phyloP scores from a whole-genome alignment of 2,797 vertebrate genomes.

The Clarias fuscus region DNA sequence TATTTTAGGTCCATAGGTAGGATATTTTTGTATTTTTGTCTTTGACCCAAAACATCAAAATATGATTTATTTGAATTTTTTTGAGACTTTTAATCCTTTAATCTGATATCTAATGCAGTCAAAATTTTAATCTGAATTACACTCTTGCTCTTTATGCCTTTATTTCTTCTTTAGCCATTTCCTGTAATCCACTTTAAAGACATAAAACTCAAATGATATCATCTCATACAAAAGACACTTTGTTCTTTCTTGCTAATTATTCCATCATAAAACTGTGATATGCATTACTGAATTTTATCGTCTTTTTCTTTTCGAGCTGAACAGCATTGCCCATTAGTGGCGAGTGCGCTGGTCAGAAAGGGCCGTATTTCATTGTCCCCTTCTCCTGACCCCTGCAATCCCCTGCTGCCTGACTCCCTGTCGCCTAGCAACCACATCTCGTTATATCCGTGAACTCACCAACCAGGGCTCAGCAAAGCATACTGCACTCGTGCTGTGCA shows the following conservation, averaged over 20 bases:
- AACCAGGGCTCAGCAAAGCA: constrained; percentile 31
- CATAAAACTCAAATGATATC: neutral
- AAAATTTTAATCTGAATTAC: neutral
- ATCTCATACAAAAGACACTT: neutral
- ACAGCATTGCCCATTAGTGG: constrained; percentile 33
- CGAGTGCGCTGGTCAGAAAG: constrained; percentile 41
- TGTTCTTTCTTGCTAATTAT: neutral
- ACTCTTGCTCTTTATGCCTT: neutral
- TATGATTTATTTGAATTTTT: neutral
- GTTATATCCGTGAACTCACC: constrained; percentile 52
- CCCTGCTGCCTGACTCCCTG: constrained; percentile 65
- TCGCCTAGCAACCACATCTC: constrained; percentile 67
- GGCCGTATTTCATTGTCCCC: constrained; percentile 54
- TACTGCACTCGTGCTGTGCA: constrained; percentile 31
- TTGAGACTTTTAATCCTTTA: neutral
- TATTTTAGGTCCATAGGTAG: no score
- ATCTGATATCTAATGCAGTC: neutral
- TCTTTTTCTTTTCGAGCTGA: neutral
- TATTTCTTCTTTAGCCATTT: neutral
- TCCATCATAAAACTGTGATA: neutral
- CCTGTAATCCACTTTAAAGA: neutral
- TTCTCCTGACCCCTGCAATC: constrained; percentile 60
- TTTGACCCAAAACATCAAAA: neutral
- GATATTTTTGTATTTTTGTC: neutral
- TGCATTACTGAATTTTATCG: neutral